These are phyloP conservation scores for Bicyclus anynana DNA, from an alignment of 1,140 invertebrate genomes.

Conservation along the genomic window DNA sequence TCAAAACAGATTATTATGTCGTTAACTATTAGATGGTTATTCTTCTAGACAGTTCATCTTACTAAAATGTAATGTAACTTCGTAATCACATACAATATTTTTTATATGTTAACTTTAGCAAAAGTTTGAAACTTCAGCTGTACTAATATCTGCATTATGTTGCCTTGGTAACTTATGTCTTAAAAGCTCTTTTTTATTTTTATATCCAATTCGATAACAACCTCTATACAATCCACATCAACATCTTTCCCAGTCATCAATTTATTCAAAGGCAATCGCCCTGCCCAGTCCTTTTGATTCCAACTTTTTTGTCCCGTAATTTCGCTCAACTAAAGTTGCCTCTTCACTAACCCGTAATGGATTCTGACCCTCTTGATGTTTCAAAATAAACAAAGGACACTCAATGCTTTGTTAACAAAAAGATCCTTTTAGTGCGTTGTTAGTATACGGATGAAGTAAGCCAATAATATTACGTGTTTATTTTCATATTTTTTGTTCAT, in stretches of 20 bases:
- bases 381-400: constrained; percentile 43
- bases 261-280: constrained; percentile 18
- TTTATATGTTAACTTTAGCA: too few relatives aligned
- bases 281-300: constrained; percentile 19
- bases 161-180: background rate
- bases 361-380: constrained; percentile 44
- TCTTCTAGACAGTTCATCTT: background rate
- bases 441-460: constrained; percentile 1
- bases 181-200: background rate
- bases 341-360: constrained; percentile 44
- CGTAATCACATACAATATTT: too few relatives aligned
- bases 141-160: background rate
- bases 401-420: constrained; percentile 31
- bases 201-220: too few relatives aligned
- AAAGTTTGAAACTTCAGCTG: too few relatives aligned
- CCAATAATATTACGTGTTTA: background rate
- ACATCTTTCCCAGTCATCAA: constrained; percentile 3
- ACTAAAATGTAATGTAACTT: too few relatives aligned
- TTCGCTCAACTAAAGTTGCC: constrained; percentile 35
- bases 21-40: background rate
- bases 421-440: constrained; percentile 17
- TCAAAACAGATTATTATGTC: constrained; percentile 21
- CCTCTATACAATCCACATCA: background rate
- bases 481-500: background rate
- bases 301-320: constrained; percentile 25